A percentile compares a stretch with the other conserved stretches of the same genome.
phyloP scores from a whole-genome alignment of 2,888 invertebrate genomes.

The Antheraea assamensis region DNA sequence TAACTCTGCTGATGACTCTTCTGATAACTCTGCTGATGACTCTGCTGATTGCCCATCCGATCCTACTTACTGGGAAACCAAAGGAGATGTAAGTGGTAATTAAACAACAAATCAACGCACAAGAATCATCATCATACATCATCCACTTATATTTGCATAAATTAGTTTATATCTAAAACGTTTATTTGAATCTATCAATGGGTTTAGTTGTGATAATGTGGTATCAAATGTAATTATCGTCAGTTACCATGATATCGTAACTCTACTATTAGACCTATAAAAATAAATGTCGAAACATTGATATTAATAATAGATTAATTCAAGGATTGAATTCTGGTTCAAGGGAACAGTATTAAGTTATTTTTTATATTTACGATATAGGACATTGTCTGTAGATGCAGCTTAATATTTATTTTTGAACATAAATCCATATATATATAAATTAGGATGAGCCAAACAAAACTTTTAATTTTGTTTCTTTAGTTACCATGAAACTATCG shows the following conservation, averaged over 20 bases:
- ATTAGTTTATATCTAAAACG: neutral
- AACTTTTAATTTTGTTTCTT: too few species aligned
- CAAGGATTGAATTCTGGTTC: neutral
- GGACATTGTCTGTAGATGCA: too few species aligned
- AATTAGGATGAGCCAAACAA: too few species aligned
- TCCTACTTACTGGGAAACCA: slow-evolving; percentile 50
- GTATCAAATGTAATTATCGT: neutral
- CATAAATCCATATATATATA: too few species aligned
- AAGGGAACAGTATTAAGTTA: neutral
- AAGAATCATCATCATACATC: neutral
- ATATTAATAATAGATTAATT: neutral
- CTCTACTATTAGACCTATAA: neutral
- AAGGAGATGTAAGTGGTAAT: slow-evolving; percentile 61
- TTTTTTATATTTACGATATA: neutral
- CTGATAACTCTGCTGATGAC: too few species aligned
- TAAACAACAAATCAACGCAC: neutral
- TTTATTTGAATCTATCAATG: neutral
- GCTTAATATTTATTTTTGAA: too few species aligned
- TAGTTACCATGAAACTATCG: too few species aligned
- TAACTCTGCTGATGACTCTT: too few species aligned
- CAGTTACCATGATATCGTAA: neutral
- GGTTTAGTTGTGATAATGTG: neutral
- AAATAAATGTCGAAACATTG: neutral
- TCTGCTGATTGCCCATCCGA: slow-evolving; percentile 59
- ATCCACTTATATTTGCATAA: too few species aligned